A percentile compares a stretch with the other conserved stretches of the same genome.
phyloP scores from a whole-genome alignment of 2,888 invertebrate species.

The Drosophila kuntzei region DNA sequence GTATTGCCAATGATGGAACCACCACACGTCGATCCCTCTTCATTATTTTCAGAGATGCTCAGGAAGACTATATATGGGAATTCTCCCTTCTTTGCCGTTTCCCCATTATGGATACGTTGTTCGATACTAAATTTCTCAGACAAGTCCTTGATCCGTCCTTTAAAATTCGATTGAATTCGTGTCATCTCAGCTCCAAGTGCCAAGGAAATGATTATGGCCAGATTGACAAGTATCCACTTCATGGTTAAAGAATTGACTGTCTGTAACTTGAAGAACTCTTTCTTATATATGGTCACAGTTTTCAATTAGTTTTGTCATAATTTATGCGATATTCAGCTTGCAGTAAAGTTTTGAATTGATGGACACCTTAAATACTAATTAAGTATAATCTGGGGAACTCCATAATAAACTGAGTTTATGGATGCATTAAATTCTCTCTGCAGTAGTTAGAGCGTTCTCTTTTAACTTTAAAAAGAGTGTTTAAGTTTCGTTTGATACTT shows the following conservation, averaged over 20 bases:
- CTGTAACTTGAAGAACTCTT: too few species aligned
- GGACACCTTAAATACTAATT: conserved; percentile 1
- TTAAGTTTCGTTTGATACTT: not conserved
- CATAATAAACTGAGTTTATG: conserved; percentile 1
- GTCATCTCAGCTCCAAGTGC: not conserved
- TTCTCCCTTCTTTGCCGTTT: conserved; percentile 34
- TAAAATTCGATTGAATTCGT: too few species aligned
- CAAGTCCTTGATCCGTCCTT: not conserved
- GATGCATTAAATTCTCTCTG: not conserved
- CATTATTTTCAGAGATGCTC: not conserved
- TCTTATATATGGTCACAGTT: conserved; percentile 8
- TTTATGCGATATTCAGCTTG: not conserved
- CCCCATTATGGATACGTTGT: conserved; percentile 59
- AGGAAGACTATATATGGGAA: conserved; percentile 63
- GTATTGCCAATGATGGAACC: conserved; percentile 56
- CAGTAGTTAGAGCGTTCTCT: not conserved
- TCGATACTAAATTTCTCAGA: not conserved
- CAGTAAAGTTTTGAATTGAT: conserved; percentile 6
- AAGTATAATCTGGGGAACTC: not conserved
- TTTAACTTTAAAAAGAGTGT: not conserved
- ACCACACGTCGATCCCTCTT: conserved; percentile 45
- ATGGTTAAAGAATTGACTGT: not conserved
- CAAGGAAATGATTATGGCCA: not conserved
- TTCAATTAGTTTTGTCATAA: conserved; percentile 14
- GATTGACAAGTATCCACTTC: conserved; percentile 1